Percentiles rank a stretch among this genome's conserved stretches.
Evolutionary conservation across 2,888 invertebrate species (phyloP).

Genomic region (Lepidonotus clava): DNA sequence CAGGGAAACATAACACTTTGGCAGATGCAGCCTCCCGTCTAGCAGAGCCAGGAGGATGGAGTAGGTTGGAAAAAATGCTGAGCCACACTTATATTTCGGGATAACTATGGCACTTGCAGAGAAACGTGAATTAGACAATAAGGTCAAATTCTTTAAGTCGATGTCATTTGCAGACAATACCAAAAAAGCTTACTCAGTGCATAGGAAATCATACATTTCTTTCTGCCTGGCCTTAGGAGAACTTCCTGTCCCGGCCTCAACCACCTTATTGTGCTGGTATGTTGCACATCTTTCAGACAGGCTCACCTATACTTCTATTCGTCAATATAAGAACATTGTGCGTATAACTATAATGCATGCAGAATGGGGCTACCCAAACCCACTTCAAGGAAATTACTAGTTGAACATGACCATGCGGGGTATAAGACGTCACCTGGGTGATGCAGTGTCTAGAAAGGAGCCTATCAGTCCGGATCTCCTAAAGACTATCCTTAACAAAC

Average conservation of each 20-base stretch:
- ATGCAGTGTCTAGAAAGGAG: no score
- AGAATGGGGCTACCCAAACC: no score
- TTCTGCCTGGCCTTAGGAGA: neutral
- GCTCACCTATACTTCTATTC: neutral
- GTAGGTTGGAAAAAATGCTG: no score
- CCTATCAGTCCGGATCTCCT: no score
- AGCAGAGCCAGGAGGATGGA: neutral
- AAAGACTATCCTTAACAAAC: no score
- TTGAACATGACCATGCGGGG: no score
- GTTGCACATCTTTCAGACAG: neutral
- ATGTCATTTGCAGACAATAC: neutral
- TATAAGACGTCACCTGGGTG: no score
- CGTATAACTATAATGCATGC: no score
- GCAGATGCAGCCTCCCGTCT: neutral
- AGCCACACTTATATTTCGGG: no score
- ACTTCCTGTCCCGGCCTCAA: neutral
- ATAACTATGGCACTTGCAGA: neutral
- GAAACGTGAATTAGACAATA: neutral
- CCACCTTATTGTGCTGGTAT: neutral
- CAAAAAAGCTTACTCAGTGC: neutral
- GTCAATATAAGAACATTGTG: no score
- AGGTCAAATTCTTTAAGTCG: neutral
- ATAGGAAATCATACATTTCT: neutral
- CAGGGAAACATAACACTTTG: neutral
- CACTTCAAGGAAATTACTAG: no score